Conservation (phyloP, 2,113 vertebrate genomes). For the Ptychochromis oligacanthus region DNA sequence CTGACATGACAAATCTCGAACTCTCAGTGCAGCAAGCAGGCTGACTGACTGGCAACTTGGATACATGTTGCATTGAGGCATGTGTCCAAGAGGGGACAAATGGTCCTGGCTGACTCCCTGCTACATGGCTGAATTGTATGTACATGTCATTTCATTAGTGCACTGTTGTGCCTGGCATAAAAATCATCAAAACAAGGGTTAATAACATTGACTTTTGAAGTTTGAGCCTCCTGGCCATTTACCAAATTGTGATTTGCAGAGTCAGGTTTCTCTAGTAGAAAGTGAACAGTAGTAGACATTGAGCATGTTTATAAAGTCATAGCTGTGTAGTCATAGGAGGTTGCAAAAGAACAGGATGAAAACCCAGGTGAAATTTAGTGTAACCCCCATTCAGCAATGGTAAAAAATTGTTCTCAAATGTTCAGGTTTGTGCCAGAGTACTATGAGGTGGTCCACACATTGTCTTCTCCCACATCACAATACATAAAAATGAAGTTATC, state of each 20-base stretch:
- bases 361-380: too few relatives aligned
- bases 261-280: background rate
- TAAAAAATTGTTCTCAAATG: background rate
- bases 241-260: background rate
- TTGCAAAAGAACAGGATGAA: background rate
- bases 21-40: slow-evolving; percentile 44
- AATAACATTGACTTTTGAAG: background rate
- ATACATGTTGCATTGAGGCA: slow-evolving; percentile 52
- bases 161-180: background rate
- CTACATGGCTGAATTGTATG: slow-evolving; percentile 10
- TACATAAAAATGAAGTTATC: background rate
- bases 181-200: background rate
- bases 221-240: background rate
- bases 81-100: slow-evolving; percentile 54
- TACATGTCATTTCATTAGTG: background rate
- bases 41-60: slow-evolving; percentile 35
- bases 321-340: background rate
- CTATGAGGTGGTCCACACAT: background rate
- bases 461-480: rapidly evolving
- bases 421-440: background rate
- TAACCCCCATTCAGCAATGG: too few relatives aligned
- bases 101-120: slow-evolving; percentile 12
- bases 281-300: background rate
- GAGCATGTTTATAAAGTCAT: background rate
- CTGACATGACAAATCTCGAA: slow-evolving; percentile 69